phyloP scores from a whole-genome alignment of 2,888 invertebrate genomes.

The Drosophila barbarae region DNA sequence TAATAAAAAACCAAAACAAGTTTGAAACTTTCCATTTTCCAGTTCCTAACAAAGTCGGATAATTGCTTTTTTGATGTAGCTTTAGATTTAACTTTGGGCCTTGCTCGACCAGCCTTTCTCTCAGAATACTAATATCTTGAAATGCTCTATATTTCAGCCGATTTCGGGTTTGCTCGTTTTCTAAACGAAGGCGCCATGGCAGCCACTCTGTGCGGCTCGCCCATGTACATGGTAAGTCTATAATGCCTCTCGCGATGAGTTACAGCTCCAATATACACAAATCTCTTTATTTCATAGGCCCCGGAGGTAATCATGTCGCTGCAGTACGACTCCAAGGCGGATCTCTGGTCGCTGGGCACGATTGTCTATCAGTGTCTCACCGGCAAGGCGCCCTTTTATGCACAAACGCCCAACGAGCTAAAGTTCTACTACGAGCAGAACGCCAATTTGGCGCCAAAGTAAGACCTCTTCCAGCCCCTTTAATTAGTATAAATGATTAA shows the following conservation, averaged over 20 bases:
- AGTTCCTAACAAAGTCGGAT: not conserved
- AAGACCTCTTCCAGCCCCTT: constrained; percentile 56
- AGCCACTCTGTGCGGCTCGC: constrained; percentile 98
- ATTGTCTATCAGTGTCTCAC: constrained; percentile 99
- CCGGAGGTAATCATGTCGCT: constrained; percentile 99
- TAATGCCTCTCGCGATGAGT: too few relatives aligned
- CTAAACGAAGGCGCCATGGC: constrained; percentile 99
- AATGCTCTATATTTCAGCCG: constrained; percentile 83
- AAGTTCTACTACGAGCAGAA: constrained; percentile 98
- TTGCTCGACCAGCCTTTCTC: not conserved
- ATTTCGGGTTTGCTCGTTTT: constrained; percentile 99
- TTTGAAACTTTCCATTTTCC: constrained; percentile 7
- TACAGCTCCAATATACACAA: not conserved
- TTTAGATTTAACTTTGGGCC: not conserved
- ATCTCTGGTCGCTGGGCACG: constrained; percentile 99
- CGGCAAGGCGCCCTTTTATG: constrained; percentile 99
- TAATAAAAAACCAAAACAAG: not conserved
- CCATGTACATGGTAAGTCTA: constrained; percentile 99
- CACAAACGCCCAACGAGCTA: constrained; percentile 97
- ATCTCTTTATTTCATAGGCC: constrained; percentile 82
- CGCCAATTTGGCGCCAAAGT: constrained; percentile 93
- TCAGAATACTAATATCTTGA: not conserved
- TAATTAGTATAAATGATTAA: not conserved
- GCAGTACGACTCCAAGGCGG: constrained; percentile 99
- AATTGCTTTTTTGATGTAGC: not conserved